Base-by-base conservation (phyloP, 2,888 invertebrate genomes). In the Laothoe populi region DNA sequence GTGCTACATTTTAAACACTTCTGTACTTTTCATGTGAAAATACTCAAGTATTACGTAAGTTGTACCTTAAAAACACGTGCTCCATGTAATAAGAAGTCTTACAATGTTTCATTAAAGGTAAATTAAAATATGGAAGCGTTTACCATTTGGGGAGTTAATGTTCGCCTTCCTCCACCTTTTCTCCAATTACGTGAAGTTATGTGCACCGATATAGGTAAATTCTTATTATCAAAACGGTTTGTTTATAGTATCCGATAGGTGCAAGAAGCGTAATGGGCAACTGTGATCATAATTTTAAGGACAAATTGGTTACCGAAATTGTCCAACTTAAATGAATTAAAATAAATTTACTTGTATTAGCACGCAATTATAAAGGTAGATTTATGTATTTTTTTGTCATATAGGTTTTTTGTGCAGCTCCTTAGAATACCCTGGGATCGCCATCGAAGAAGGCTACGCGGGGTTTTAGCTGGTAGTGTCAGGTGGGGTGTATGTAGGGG, bases 201-300 rank as follows among this genome's bases (percentile, higher is more conserved):
- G 63, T 46, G 57, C 59, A 61, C 61, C 59, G 60, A 63, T 64
- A 63, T 66, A 62, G 16, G 53, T 53, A 64, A 64, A 66, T 61
- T 65, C 67, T 66, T 63, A 67, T 66, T 66, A 69, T 63, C 57
- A 62, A 64, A 69, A 65, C 63, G 66, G 66, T 66, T 62, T 65
- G 70, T 68, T 69, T 60, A 60, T 31, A 49, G 21, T 31, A 21
- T n/a, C 42, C 26, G 42, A 60, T 60, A 60, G 26, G 24, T 24
- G 26, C 48, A 19, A 23, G n/a, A 21, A n/a, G n/a, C 59, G 24
- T 49, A 4, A 23, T 23, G 46, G 21, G 26, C 49, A n/a, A 3
- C 35, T 35, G 31, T 16, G 21, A 60, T 49, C 26, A 21, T 42
- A 40, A 40, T 11, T 42, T 53, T 26, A 21, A n/a, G 38, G 42